Conservation (phyloP, 2,888 invertebrate species). For the Blera fallax region DNA sequence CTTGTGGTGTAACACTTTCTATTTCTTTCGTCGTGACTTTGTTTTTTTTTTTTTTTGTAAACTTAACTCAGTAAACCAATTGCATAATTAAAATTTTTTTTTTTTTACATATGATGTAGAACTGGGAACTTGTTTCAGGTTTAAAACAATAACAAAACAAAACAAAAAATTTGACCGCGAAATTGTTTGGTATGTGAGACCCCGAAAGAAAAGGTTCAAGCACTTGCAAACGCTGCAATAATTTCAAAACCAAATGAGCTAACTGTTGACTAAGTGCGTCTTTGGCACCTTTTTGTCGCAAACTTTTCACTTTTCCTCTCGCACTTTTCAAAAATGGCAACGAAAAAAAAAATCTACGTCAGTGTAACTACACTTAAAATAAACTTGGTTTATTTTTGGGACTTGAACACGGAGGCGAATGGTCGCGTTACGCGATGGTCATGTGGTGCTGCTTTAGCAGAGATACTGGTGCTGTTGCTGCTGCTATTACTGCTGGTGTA, state of each 20-base stretch:
- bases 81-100: slow-evolving; percentile 52
- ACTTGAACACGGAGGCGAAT: slow-evolving; percentile 21
- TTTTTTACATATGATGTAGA: slow-evolving; percentile 33
- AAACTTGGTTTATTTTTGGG: slow-evolving; percentile 22
- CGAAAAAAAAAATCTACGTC: slow-evolving; percentile 4
- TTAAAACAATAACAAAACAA: neutral
- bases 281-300: slow-evolving; percentile 55
- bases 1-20: slow-evolving; percentile 60
- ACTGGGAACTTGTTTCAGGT: slow-evolving; percentile 30
- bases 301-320: slow-evolving; percentile 57
- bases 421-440: slow-evolving; percentile 37
- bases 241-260: slow-evolving; percentile 54
- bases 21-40: slow-evolving; percentile 59
- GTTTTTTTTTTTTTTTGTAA: neutral
- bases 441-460: slow-evolving; percentile 15
- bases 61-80: slow-evolving; percentile 47
- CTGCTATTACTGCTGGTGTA: neutral
- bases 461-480: no score
- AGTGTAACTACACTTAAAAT: neutral
- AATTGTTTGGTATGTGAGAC: slow-evolving; percentile 47
- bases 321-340: slow-evolving; percentile 5
- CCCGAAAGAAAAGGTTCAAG: slow-evolving; percentile 59
- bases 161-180: slow-evolving; percentile 55
- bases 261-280: slow-evolving; percentile 42
- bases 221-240: slow-evolving; percentile 58